phyloP scores from a whole-genome alignment of 2,888 invertebrate genomes.

The Vanessa cardui region DNA sequence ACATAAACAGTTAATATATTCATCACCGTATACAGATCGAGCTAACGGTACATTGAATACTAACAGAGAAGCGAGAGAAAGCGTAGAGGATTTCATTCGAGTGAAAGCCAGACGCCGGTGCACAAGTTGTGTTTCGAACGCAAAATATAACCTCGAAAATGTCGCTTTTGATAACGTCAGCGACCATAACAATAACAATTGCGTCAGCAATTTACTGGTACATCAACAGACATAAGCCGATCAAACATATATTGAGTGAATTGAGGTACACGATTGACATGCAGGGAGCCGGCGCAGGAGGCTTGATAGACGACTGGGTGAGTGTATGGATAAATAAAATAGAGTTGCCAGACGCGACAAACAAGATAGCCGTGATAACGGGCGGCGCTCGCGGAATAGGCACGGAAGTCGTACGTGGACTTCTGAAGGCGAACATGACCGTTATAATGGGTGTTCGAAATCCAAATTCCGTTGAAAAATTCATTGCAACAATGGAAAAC shows the following conservation, averaged over 20 bases:
- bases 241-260: conserved; percentile 78
- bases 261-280: conserved; percentile 81
- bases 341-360: conserved; percentile 85
- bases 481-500: conserved; percentile 70
- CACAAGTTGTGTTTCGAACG: conserved; percentile 57
- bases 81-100: conserved; percentile 70
- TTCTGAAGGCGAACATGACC: conserved; percentile 89
- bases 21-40: conserved; percentile 45
- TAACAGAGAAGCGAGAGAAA: conserved; percentile 69
- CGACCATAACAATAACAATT: conserved; percentile 48
- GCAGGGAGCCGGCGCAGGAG: conserved; percentile 83
- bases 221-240: conserved; percentile 79
- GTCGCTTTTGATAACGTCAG: conserved; percentile 55
- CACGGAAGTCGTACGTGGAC: conserved; percentile 87
- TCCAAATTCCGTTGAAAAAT: conserved; percentile 76
- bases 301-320: conserved; percentile 83
- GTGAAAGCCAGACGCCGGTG: conserved; percentile 73
- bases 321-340: conserved; percentile 81
- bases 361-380: conserved; percentile 90
- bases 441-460: conserved; percentile 89
- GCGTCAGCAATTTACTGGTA: conserved; percentile 70
- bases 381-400: conserved; percentile 95
- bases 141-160: conserved; percentile 56
- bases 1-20: conserved; percentile 39
- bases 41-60: conserved; percentile 72